phyloP scores from a whole-genome alignment of 2,797 vertebrate genomes.

The Falco berigora region DNA sequence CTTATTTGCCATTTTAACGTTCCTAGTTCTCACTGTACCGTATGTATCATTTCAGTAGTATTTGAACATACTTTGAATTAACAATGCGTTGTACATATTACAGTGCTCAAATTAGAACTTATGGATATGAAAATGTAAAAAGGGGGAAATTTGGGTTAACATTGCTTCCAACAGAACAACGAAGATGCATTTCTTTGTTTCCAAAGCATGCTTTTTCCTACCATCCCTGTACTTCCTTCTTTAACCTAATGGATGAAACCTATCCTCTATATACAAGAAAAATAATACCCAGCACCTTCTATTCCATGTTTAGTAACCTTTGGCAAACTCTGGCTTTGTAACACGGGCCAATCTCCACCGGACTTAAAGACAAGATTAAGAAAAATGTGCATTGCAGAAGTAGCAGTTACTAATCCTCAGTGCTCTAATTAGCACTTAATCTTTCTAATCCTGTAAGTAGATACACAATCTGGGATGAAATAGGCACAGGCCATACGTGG shows the following conservation, averaged over 20 bases:
- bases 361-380: conserved; percentile 41
- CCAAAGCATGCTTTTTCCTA: background rate
- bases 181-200: background rate
- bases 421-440: conserved; percentile 38
- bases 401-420: conserved; percentile 20
- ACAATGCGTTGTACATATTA: background rate
- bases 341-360: background rate
- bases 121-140: background rate
- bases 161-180: background rate
- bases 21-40: background rate
- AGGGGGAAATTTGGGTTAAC: background rate
- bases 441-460: conserved; percentile 50
- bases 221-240: background rate
- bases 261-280: background rate
- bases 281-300: background rate
- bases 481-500: background rate
- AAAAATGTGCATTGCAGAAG: conserved; percentile 36
- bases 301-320: background rate
- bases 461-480: conserved; percentile 28
- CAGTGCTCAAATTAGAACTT: background rate
- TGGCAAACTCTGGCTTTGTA: conserved; percentile 31
- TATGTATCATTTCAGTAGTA: background rate
- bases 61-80: background rate
- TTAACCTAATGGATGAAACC: background rate
- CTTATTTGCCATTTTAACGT: background rate